Evolutionary conservation across 2,797 vertebrate genomes (phyloP), one percentile per base, ranked within the genome.

Genomic region (Phrynocephalus guinanensis): DNA sequence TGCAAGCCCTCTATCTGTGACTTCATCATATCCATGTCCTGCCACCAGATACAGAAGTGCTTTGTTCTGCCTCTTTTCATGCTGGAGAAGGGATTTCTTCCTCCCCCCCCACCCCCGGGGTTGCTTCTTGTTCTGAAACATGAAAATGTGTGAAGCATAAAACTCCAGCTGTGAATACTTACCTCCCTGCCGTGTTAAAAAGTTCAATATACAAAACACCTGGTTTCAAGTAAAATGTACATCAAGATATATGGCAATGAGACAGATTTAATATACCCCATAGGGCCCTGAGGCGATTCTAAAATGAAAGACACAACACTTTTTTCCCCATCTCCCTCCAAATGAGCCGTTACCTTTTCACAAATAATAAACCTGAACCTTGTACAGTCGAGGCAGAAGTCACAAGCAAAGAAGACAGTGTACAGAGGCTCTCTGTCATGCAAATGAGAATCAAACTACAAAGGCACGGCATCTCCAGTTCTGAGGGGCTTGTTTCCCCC

Each of bases 111-210:
- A 72, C 96, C 95, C 93, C 95, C 89, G 89, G 93, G 95, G 93
- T 92, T 92, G 89, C 94, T 96, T 92, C 96, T 97, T 97, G 96
- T 96, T 96, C 96, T 96, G 95, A 92, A 96, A 97, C 97, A 97
- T 96, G 97, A 97, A 97, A 97, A 97, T 97, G 96, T 97, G 97
- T 90, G 96, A 97, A 97, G 96, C 96, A 97, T 97, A 97, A 97
- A 97, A 96, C 95, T 97, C 97, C 97, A 97, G 97, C 97, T 97
- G 97, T 95, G 97, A 96, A 96, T 96, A 97, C 97, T 97, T 97
- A 97, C 96, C 96, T 97, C 97, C 96, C 96, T 89, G 95, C 95
- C 95, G 96, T 96, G 97, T 96, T 97, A 97, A 97, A 97, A 97
- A 96, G 96, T 97, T 96, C 97, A 96, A 97, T 97, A 97, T 96